phyloP scores from a whole-genome alignment of 30 jellyfish, hydroid and myxozoan genomes.

The Chrysaora quinquecirrha region DNA sequence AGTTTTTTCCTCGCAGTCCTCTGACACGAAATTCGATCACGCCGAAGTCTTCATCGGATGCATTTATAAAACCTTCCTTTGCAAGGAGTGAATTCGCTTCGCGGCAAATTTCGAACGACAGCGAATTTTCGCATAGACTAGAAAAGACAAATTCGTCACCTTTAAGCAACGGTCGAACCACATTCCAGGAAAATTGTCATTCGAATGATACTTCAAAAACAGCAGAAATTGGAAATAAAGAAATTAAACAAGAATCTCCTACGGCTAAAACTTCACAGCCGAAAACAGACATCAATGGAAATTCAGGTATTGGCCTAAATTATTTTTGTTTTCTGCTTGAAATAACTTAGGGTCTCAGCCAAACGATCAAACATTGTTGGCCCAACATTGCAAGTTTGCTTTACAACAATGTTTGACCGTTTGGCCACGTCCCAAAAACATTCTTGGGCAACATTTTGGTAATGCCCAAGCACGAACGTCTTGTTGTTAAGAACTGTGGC shows the following conservation, averaged over 20 bases:
- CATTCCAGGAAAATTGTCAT: no score
- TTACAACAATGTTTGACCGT: no score
- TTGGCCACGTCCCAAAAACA: no score
- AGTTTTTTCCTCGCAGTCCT: conserved; percentile 41
- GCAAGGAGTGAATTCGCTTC: conserved; percentile 53
- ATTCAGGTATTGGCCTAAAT: no score
- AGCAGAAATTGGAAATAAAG: background rate
- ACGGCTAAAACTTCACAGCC: conserved; percentile 27
- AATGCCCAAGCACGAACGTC: no score
- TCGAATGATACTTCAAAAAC: background rate
- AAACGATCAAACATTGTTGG: no score
- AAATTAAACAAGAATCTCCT: conserved; percentile 27
- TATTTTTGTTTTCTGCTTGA: no score
- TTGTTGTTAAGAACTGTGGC: no score
- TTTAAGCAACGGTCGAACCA: background rate
- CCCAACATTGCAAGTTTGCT: no score
- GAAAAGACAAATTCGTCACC: conserved; percentile 34
- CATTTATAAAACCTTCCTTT: conserved; percentile 58
- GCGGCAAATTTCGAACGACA: no score
- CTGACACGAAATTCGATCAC: conserved; percentile 8
- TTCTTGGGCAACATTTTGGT: no score
- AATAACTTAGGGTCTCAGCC: no score
- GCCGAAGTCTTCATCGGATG: conserved; percentile 57
- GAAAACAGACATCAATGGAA: conserved; percentile 63
- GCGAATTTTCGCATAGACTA: conserved; percentile 18